Conservation (phyloP, 2,797 vertebrate species). For the Ptychobarbus kaznakovi region DNA sequence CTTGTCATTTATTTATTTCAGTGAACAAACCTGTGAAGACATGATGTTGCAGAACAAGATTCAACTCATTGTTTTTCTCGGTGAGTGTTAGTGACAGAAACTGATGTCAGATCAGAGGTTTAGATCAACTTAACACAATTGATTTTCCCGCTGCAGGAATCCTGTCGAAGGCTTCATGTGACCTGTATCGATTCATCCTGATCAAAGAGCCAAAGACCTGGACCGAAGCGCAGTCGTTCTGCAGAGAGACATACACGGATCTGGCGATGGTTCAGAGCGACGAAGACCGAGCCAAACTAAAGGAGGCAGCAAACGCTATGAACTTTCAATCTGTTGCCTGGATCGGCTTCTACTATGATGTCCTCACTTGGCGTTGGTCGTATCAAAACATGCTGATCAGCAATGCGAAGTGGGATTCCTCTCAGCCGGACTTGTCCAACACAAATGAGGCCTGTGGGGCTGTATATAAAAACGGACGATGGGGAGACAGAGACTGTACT, state of each 20-base stretch:
- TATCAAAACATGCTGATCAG: neutral
- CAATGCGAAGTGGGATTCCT: fast-evolving
- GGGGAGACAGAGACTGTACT: neutral
- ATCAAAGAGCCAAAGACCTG: neutral
- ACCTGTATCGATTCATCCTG: neutral
- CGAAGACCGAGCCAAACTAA: neutral
- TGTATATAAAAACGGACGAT: fast-evolving
- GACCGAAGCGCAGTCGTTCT: neutral
- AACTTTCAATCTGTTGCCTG: neutral
- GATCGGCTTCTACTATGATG: conserved; percentile 31
- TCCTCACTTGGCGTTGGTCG: conserved; percentile 26
- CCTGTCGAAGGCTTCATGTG: neutral
- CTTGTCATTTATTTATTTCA: neutral
- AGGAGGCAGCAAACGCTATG: fast-evolving
- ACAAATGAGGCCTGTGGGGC: neutral
- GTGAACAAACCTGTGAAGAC: neutral
- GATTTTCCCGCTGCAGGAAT: neutral
- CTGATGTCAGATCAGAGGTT: neutral
- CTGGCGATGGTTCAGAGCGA: conserved; percentile 18
- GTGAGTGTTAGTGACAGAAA: neutral
- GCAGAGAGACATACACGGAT: neutral
- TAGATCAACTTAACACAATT: neutral
- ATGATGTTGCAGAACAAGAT: neutral
- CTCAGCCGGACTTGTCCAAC: fast-evolving
- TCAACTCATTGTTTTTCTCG: neutral